A percentile compares a stretch with the other conserved stretches of the same genome.
Conservation (phyloP, 2,888 invertebrate species). For the Drosophila birchii region DNA sequence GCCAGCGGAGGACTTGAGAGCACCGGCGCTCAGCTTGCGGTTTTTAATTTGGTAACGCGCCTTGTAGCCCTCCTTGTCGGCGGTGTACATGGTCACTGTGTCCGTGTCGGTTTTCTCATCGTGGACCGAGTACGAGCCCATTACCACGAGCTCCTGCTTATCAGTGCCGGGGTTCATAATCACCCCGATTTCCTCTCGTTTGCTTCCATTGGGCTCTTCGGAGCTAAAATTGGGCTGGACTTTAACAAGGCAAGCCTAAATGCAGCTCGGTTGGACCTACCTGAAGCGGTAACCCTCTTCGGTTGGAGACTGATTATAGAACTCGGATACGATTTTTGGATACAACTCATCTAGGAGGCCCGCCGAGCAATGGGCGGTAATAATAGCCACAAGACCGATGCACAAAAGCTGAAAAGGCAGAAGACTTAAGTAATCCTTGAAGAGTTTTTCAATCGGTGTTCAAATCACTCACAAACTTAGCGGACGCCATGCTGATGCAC, state of each 20-base stretch:
- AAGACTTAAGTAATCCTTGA: not conserved
- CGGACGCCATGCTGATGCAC: not conserved
- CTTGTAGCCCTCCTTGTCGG: constrained; percentile 84
- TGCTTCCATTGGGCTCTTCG: constrained; percentile 82
- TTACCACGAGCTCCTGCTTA: constrained; percentile 82
- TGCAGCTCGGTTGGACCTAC: constrained; percentile 57
- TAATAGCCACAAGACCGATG: constrained; percentile 64
- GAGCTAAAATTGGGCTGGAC: constrained; percentile 53
- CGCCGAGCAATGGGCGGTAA: constrained; percentile 71
- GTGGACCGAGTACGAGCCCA: constrained; percentile 80
- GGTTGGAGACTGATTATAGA: constrained; percentile 74
- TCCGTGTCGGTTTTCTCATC: constrained; percentile 81
- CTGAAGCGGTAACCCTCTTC: constrained; percentile 83
- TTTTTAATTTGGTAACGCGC: constrained; percentile 81
- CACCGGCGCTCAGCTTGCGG: constrained; percentile 75
- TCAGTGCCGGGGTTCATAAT: constrained; percentile 83
- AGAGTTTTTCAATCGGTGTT: too few relatives aligned
- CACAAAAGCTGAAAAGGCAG: constrained; percentile 60
- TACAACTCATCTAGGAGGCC: constrained; percentile 74
- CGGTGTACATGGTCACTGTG: constrained; percentile 83
- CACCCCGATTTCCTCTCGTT: constrained; percentile 83
- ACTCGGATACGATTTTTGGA: constrained; percentile 77
- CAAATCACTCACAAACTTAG: constrained; percentile 1
- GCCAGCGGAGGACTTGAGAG: constrained; percentile 78
- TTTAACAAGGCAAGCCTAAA: not conserved